Percentiles rank a stretch among this genome's conserved stretches.
Conservation (phyloP, 2,113 vertebrate species). For the Tetrao urogallus region DNA sequence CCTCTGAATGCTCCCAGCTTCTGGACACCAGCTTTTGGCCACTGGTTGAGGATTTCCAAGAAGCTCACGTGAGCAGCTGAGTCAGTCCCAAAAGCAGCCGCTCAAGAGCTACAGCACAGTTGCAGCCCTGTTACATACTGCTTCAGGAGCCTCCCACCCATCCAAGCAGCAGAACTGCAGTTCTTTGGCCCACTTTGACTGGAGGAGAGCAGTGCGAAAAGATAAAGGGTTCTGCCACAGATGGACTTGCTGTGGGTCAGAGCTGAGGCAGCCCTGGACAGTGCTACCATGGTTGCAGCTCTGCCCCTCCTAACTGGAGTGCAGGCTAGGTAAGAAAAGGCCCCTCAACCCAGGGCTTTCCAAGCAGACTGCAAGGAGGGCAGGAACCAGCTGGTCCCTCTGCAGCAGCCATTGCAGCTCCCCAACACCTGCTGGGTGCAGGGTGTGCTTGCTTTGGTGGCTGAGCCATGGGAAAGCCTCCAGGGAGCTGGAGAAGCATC, state of each 20-base stretch:
- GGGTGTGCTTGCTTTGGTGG: neutral
- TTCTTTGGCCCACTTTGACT: neutral
- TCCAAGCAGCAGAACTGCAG: neutral
- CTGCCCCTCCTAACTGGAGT: neutral
- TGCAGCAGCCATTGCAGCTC: neutral
- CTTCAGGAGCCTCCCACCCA: neutral
- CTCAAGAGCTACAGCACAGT: accelerated
- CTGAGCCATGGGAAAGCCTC: accelerated
- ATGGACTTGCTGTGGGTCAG: neutral
- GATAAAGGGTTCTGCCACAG: accelerated
- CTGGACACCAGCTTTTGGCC: neutral
- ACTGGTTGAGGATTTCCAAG: neutral
- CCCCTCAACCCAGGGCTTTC: neutral
- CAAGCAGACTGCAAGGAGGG: accelerated
- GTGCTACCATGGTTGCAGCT: neutral
- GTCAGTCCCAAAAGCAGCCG: neutral
- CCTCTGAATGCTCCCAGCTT: neutral
- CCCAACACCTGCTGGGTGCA: neutral
- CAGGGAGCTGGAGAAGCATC: neutral
- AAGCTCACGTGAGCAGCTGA: neutral
- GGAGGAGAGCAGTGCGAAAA: neutral
- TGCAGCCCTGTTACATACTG: neutral
- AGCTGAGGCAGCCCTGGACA: neutral
- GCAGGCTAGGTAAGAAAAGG: neutral
- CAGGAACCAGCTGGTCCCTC: neutral